Base-by-base conservation (phyloP, 2,888 invertebrate genomes). In the Cremastinae sp. region DNA sequence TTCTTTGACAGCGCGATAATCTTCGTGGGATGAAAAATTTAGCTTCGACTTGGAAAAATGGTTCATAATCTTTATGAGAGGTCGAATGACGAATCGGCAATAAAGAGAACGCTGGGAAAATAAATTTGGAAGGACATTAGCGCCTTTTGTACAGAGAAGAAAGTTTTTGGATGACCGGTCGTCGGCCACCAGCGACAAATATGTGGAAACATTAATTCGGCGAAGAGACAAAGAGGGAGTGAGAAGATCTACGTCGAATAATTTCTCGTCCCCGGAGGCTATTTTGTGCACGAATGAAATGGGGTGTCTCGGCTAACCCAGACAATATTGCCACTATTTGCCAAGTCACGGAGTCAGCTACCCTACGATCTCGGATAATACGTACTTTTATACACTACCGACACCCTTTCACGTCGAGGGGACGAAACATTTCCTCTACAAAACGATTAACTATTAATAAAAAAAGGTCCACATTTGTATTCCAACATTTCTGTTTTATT, bases 251-350 rank as follows among this genome's bases (percentile, higher is more conserved):
- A 18, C 43, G 34, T 8, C 41, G 28, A 43, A 36, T 38, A 18
- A 36, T 10, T 43, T 43, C 20, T 7, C 61, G 45, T 61, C 53
- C 34, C 51, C n/a, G 18, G 41, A 28, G 43, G 12, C 34, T 49
- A 58, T 58, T 38, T 20, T 22, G 14, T 2, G 36, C 22, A 20
- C 14, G 61, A 58, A 47, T 74, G 62, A 81, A 82, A 85, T 84
- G 80, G 84, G 83, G 84, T 83, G 86, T 84, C 74, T 75, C 82
- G 81, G 82, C 82, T 86, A 84, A 82, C 82, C 77, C 80, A 78
- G 79, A 83, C 85, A 84, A 87, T 86, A 87, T 86, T 86, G 84
- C 84, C 80, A 80, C 80, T 85, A 83, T 85, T 85, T 85, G 84
- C 80, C 75, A 75, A 83, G 82, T 84, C 84, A 85, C 72, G 78